Evolutionary conservation across 2,113 vertebrate species (phyloP).

Genomic region (Penelope pileata): DNA sequence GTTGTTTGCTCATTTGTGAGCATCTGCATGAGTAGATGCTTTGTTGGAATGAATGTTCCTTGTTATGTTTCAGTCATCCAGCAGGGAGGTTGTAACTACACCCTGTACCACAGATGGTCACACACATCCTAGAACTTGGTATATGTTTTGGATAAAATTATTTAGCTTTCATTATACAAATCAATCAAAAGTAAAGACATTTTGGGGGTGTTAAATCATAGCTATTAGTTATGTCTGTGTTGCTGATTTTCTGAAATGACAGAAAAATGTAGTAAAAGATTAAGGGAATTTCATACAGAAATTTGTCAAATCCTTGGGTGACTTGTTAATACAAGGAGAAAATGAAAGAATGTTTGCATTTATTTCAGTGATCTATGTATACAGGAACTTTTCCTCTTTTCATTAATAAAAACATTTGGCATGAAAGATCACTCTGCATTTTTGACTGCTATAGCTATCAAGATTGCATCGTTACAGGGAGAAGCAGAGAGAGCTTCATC

Average conservation of each 20-base stretch:
- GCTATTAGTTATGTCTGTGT: not conserved
- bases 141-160: not conserved
- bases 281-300: not conserved
- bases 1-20: not conserved
- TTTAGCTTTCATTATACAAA: not conserved
- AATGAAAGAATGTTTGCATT: not conserved
- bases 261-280: not conserved
- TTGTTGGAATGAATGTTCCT: not conserved
- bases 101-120: not conserved
- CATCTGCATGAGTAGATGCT: not conserved
- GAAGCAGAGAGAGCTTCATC: not conserved
- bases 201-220: not conserved
- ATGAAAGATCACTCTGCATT: not conserved
- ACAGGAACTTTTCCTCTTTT: not conserved
- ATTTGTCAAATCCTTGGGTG: not conserved
- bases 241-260: not conserved
- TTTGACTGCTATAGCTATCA: not conserved
- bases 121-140: not conserved
- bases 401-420: not conserved
- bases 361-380: not conserved
- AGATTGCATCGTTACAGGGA: not conserved
- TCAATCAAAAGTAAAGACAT: not conserved
- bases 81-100: not conserved
- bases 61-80: not conserved
- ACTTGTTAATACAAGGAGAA: not conserved